A percentile compares a stretch with the other conserved stretches of the same genome.
These are phyloP conservation scores for Catalaphyllia jardinei DNA, from an alignment of 64 coral and sea anemone species.

Conservation along the genomic window DNA sequence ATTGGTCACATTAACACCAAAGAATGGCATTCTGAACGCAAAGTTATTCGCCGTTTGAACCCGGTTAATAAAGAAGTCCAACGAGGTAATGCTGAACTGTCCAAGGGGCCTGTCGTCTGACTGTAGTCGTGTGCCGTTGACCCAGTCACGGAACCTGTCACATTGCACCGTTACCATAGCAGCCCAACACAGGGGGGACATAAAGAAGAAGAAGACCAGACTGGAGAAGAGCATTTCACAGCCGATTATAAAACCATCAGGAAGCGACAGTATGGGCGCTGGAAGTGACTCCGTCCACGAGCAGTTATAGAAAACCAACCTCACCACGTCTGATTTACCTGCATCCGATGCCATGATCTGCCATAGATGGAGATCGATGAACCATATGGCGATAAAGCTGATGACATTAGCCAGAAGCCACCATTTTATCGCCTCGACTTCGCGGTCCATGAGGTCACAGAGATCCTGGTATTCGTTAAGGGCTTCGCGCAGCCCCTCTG, in stretches of 20 bases:
- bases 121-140: constrained; percentile 1
- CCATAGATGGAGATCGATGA: constrained; percentile 38
- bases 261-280: neutral
- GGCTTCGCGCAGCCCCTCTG: constrained; percentile 3
- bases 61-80: constrained; percentile 55
- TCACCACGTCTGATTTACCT: constrained; percentile 1
- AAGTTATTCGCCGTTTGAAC: constrained; percentile 50
- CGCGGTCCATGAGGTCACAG: constrained; percentile 36
- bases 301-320: constrained; percentile 46
- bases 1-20: constrained; percentile 20
- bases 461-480: constrained; percentile 21
- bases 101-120: constrained; percentile 36
- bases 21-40: neutral
- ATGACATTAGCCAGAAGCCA: constrained; percentile 40
- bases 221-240: constrained; percentile 46
- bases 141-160: constrained; percentile 32
- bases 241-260: neutral
- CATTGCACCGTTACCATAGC: constrained; percentile 46
- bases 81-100: neutral
- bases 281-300: neutral
- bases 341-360: constrained; percentile 15
- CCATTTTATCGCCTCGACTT: constrained; percentile 49
- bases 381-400: constrained; percentile 37
- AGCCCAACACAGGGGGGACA: constrained; percentile 41
- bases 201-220: constrained; percentile 54